phyloP scores from a whole-genome alignment of 2,888 invertebrate genomes.

The Bellardia bayeri region DNA sequence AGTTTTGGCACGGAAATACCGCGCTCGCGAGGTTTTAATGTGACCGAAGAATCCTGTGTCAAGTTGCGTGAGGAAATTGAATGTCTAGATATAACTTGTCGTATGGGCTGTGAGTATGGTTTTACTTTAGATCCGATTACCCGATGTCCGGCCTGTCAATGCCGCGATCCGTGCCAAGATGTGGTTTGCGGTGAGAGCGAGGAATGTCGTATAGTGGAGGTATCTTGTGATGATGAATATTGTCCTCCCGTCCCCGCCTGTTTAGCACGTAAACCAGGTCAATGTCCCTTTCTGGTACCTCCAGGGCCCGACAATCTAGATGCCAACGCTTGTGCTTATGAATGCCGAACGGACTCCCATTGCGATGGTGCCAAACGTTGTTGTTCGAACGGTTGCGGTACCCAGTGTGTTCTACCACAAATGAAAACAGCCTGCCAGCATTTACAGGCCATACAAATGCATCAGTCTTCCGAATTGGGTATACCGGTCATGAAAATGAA shows the following conservation, averaged over 20 bases:
- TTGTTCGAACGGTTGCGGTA: conserved; percentile 95
- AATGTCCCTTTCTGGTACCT: conserved; percentile 93
- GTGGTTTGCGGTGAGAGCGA: conserved; percentile 88
- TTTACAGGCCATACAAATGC: conserved; percentile 85
- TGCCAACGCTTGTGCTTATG: conserved; percentile 89
- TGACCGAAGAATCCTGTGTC: conserved; percentile 85
- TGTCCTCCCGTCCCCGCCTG: conserved; percentile 94
- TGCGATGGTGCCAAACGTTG: conserved; percentile 90
- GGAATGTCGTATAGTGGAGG: conserved; percentile 92
- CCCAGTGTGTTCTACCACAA: conserved; percentile 89
- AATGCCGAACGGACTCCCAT: conserved; percentile 91
- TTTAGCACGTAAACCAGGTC: conserved; percentile 89
- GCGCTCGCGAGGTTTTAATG: conserved; percentile 87
- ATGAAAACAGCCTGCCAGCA: conserved; percentile 91
- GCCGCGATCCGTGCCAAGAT: conserved; percentile 91
- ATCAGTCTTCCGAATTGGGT: conserved; percentile 89
- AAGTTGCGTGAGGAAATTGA: conserved; percentile 87
- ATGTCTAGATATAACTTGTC: conserved; percentile 90
- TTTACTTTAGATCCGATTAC: conserved; percentile 88
- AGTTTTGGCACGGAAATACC: conserved; percentile 92
- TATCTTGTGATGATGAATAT: conserved; percentile 93
- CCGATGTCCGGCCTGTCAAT: conserved; percentile 92
- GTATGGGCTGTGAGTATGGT: conserved; percentile 94
- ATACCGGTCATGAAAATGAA: conserved; percentile 90
- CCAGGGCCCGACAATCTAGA: conserved; percentile 85